Conservation (phyloP, 1,140 invertebrate species). For the Calephelis nemesis region DNA sequence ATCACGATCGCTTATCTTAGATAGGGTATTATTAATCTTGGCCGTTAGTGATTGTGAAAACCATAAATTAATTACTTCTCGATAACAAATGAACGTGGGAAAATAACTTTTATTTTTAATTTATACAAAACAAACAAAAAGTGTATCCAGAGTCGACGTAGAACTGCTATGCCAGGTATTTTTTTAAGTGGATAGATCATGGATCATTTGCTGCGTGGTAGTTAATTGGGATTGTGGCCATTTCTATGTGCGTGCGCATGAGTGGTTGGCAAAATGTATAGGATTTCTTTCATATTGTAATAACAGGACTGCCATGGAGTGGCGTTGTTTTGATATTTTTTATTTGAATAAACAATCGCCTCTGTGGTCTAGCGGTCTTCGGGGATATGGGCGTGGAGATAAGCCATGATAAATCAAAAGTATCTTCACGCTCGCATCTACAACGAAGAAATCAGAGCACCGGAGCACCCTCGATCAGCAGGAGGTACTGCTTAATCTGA, state of each 20-base stretch:
- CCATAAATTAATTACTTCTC: too few relatives aligned
- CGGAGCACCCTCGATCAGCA: too few relatives aligned
- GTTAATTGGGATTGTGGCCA: slow-evolving; percentile 21
- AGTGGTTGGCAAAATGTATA: slow-evolving; percentile 22
- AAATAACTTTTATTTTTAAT: not conserved
- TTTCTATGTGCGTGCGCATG: slow-evolving; percentile 24
- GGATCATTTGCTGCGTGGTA: slow-evolving; percentile 35
- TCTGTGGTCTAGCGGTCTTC: too few relatives aligned
- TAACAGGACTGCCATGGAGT: not conserved
- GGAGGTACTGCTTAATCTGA: too few relatives aligned
- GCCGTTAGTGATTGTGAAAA: too few relatives aligned
- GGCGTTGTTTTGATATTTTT: not conserved
- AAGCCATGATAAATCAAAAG: too few relatives aligned
- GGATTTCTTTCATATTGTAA: slow-evolving; percentile 2
- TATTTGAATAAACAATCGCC: too few relatives aligned
- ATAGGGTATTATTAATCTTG: too few relatives aligned
- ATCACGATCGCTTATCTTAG: too few relatives aligned
- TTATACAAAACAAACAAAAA: slow-evolving; percentile 9
- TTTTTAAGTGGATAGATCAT: slow-evolving; percentile 19
- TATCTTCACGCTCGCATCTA: too few relatives aligned
- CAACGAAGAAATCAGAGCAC: too few relatives aligned
- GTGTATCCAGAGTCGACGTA: not conserved
- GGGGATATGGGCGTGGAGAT: too few relatives aligned
- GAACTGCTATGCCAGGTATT: not conserved
- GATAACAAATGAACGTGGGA: not conserved